Conservation (phyloP, 2,888 invertebrate genomes). For the Chrysopilus asiliformis region DNA sequence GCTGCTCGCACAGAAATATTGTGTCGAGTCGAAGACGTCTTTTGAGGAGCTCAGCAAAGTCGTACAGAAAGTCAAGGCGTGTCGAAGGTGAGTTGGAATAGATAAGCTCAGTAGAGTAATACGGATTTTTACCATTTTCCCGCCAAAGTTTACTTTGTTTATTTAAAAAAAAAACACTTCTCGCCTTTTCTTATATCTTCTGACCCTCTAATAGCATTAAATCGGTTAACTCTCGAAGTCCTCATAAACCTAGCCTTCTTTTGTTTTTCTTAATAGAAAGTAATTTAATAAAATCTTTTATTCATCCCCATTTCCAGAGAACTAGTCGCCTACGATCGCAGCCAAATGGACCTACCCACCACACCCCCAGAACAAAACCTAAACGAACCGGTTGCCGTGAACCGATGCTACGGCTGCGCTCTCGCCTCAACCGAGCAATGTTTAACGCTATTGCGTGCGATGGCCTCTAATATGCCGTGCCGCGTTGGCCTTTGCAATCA, state of each 20-base stretch:
- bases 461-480: slow-evolving; percentile 67
- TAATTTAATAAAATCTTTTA: too few species aligned
- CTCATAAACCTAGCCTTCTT: background rate
- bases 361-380: slow-evolving; percentile 20
- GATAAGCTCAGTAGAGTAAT: too few species aligned
- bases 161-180: too few species aligned
- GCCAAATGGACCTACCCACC: slow-evolving; percentile 49
- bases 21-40: slow-evolving; percentile 84
- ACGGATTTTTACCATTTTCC: too few species aligned
- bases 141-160: too few species aligned
- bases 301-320: slow-evolving; percentile 56
- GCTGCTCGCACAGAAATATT: slow-evolving; percentile 86
- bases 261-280: background rate
- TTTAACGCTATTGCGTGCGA: slow-evolving; percentile 74
- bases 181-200: too few species aligned
- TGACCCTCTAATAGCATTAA: too few species aligned
- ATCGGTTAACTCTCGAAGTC: too few species aligned
- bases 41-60: slow-evolving; percentile 90
- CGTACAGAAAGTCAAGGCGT: slow-evolving; percentile 81
- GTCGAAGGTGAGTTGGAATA: slow-evolving; percentile 45
- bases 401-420: slow-evolving; percentile 76
- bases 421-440: slow-evolving; percentile 89
- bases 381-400: slow-evolving; percentile 31
- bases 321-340: slow-evolving; percentile 79
- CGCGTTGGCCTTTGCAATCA: slow-evolving; percentile 64